phyloP scores from a whole-genome alignment of 1,140 invertebrate species.

The Trachelipus rathkii region DNA sequence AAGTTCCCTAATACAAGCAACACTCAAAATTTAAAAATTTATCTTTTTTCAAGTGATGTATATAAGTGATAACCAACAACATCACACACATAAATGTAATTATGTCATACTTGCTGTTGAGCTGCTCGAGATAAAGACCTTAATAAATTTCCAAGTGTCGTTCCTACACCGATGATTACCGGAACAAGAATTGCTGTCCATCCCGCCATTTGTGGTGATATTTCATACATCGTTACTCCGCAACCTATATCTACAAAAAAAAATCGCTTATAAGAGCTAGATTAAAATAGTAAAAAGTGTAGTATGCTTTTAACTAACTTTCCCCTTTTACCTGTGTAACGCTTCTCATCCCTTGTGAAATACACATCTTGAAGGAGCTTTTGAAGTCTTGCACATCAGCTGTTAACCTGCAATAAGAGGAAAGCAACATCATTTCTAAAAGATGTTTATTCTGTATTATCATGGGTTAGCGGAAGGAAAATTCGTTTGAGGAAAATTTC shows the following conservation, averaged over 20 bases:
- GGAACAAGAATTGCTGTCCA: slow-evolving; percentile 74
- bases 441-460: no score
- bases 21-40: no score
- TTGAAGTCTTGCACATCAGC: slow-evolving; percentile 95
- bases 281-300: background rate
- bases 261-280: background rate
- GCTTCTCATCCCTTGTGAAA: slow-evolving; percentile 82
- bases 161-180: slow-evolving; percentile 69
- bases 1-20: no score
- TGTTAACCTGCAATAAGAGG: slow-evolving; percentile 62
- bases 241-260: slow-evolving; percentile 64
- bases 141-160: slow-evolving; percentile 67
- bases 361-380: slow-evolving; percentile 85
- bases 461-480: no score
- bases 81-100: slow-evolving; percentile 33
- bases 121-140: slow-evolving; percentile 68
- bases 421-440: no score
- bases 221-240: slow-evolving; percentile 67
- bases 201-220: slow-evolving; percentile 82
- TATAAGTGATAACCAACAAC: no score
- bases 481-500: no score
- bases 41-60: no score
- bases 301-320: background rate
- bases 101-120: slow-evolving; percentile 64
- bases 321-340: slow-evolving; percentile 63